A percentile compares a stretch with the other conserved stretches of the same genome.
phyloP scores from a whole-genome alignment of 2,113 vertebrate genomes.

The Coregonus clupeaformis region DNA sequence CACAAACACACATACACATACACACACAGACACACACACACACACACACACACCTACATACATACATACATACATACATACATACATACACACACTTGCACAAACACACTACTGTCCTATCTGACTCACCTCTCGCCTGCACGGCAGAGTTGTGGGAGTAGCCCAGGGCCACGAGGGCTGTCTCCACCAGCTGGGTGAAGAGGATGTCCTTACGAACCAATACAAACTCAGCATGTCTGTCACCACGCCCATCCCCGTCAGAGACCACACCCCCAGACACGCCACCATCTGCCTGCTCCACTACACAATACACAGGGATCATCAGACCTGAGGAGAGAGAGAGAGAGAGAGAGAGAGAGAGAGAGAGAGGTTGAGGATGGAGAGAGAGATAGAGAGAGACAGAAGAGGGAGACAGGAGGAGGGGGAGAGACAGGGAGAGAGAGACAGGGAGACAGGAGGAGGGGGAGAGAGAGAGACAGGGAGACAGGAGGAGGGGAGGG shows the following conservation, averaged over 20 bases:
- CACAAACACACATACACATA: background rate
- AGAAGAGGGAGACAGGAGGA: background rate
- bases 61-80: slow-evolving; percentile 1
- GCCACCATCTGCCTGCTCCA: slow-evolving; percentile 86
- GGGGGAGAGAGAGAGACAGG: too few species aligned
- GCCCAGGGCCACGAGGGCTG: slow-evolving; percentile 89
- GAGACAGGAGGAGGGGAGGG: too few species aligned
- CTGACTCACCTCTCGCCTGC: slow-evolving; percentile 86
- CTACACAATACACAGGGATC: slow-evolving; percentile 97
- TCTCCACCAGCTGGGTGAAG: slow-evolving; percentile 97
- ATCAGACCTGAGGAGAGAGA: slow-evolving; percentile 81
- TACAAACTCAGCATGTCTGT: slow-evolving; percentile 94
- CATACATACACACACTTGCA: background rate
- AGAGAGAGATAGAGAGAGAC: background rate
- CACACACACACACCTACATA: slow-evolving; percentile 14
- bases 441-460: too few species aligned
- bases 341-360: background rate
- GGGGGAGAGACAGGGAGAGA: too few species aligned
- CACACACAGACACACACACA: slow-evolving; percentile 17
- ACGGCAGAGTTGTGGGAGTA: slow-evolving; percentile 95
- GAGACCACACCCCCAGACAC: slow-evolving; percentile 75
- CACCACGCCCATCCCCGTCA: slow-evolving; percentile 83
- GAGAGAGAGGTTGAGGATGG: too few species aligned
- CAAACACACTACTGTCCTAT: background rate
- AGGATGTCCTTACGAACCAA: slow-evolving; percentile 93